Evolutionary conservation across 1,140 invertebrate species (phyloP).

Genomic region (Formica exsecta): DNA sequence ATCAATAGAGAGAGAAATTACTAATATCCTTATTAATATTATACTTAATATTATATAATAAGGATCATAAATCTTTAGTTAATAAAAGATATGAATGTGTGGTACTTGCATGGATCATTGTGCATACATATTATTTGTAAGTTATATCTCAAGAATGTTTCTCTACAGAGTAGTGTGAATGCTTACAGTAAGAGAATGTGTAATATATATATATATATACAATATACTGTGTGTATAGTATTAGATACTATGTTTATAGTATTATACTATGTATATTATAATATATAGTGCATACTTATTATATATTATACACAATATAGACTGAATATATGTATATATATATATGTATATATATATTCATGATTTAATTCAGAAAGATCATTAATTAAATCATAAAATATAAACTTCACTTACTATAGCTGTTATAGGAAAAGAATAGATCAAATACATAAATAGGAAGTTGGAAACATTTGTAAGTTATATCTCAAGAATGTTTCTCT

Average conservation of each 20-base stretch:
- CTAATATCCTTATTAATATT: too few species aligned
- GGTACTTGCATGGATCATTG: not conserved
- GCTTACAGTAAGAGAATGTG: constrained; percentile 63
- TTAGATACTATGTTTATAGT: too few species aligned
- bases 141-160: constrained; percentile 40
- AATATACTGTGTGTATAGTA: too few species aligned
- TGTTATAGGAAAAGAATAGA: not conserved
- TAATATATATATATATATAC: too few species aligned
- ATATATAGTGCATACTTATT: too few species aligned
- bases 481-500: constrained; percentile 36
- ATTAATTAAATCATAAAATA: not conserved
- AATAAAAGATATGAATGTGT: not conserved
- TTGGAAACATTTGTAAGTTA: constrained; percentile 6
- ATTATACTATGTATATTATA: too few species aligned
- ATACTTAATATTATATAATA: not conserved
- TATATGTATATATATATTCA: not conserved
- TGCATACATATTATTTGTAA: not conserved
- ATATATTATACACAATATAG: too few species aligned
- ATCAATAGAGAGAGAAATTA: not conserved
- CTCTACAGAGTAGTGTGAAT: constrained; percentile 31
- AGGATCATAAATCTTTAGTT: not conserved
- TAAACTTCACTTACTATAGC: not conserved
- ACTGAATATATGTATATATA: too few species aligned
- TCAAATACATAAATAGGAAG: not conserved
- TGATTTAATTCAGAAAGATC: not conserved